These are phyloP conservation scores for Candidula unifasciata DNA, from an alignment of 2,888 invertebrate species.

Conservation along the genomic window DNA sequence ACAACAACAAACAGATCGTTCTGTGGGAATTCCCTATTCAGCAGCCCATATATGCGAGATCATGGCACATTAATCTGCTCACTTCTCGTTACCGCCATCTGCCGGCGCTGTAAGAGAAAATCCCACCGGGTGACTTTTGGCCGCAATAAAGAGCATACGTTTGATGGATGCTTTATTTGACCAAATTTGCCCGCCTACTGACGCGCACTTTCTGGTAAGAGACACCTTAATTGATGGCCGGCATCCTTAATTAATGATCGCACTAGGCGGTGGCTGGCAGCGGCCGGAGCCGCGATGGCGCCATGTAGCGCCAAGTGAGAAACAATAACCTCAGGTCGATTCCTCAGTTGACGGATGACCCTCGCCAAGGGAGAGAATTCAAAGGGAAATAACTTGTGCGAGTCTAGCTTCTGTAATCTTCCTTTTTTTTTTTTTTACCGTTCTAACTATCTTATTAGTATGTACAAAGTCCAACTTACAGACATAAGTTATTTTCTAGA, in stretches of 20 bases:
- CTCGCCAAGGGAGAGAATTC: conserved; percentile 4
- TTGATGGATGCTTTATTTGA: conserved; percentile 10
- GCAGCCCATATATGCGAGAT: not conserved
- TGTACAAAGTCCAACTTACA: too few relatives aligned
- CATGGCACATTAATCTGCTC: conserved; percentile 12
- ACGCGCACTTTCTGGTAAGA: not conserved
- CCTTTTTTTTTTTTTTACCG: too few relatives aligned
- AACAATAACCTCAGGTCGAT: conserved; percentile 16
- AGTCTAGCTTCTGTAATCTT: not conserved
- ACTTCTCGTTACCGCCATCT: not conserved
- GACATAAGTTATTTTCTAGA: too few relatives aligned
- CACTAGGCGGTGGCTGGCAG: not conserved
- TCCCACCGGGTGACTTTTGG: not conserved
- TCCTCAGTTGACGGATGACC: conserved; percentile 42
- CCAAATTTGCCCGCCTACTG: not conserved
- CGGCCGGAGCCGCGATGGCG: not conserved
- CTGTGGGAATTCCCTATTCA: not conserved
- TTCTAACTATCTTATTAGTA: not conserved
- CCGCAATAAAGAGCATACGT: not conserved
- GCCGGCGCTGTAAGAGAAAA: not conserved
- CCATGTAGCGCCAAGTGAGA: conserved; percentile 1
- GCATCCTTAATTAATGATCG: conserved; percentile 16
- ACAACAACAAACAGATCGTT: too few relatives aligned
- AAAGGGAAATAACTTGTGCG: not conserved
- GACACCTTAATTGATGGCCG: conserved; percentile 33